These are phyloP conservation scores for Pygocentrus nattereri DNA, from an alignment of 2,797 vertebrate genomes.

Conservation along the genomic window DNA sequence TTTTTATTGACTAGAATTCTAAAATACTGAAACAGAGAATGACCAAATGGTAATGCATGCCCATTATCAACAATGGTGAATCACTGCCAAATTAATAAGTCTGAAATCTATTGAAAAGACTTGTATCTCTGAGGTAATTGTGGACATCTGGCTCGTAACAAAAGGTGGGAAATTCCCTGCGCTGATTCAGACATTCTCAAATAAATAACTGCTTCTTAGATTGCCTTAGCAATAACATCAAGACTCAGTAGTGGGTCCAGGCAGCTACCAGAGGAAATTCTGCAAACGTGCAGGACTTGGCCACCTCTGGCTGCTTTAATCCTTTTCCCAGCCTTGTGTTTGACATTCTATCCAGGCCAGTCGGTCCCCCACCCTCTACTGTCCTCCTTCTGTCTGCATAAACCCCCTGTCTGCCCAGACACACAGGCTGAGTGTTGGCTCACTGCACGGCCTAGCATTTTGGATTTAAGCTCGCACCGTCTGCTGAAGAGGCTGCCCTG, in stretches of 20 bases:
- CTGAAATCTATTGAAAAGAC: not conserved
- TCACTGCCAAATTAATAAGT: no score
- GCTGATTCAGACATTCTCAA: slow-evolving; percentile 18
- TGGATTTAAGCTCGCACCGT: not conserved
- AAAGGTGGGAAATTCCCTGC: slow-evolving; percentile 2
- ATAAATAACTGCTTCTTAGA: slow-evolving; percentile 29
- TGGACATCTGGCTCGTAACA: slow-evolving; percentile 9
- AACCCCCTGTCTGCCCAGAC: slow-evolving; percentile 63
- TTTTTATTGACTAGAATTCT: not conserved
- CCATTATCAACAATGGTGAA: no score
- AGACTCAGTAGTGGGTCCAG: slow-evolving; percentile 5
- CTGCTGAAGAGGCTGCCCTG: not conserved
- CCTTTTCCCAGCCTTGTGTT: slow-evolving; percentile 31
- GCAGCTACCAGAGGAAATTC: slow-evolving; percentile 20
- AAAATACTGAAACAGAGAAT: not conserved
- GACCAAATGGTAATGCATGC: no score
- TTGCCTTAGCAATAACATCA: slow-evolving; percentile 38
- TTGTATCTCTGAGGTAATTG: not conserved
- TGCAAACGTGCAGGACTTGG: slow-evolving; percentile 16
- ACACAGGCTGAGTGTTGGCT: slow-evolving; percentile 66
- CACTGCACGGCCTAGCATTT: slow-evolving; percentile 40
- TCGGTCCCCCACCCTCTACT: slow-evolving; percentile 21
- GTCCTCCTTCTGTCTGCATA: slow-evolving; percentile 46
- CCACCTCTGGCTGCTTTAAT: slow-evolving; percentile 34
- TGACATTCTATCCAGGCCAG: slow-evolving; percentile 43